phyloP scores from a whole-genome alignment of 2,888 invertebrate genomes.

The Nomada hirtipes region DNA sequence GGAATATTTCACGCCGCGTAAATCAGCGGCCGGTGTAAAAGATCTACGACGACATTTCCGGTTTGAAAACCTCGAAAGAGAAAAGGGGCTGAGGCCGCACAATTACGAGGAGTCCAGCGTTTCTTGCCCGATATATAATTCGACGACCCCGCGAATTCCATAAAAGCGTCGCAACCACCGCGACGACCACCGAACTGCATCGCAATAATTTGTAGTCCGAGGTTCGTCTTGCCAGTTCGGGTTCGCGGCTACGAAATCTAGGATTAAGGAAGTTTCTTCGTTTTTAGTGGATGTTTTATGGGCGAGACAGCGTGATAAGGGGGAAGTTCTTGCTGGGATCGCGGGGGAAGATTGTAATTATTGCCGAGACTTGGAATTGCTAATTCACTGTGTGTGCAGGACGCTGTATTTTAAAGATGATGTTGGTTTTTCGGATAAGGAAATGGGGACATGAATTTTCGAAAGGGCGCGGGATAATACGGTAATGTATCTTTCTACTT shows the following conservation, averaged over 20 bases:
- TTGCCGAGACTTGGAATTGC: background rate
- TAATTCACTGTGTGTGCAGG: background rate
- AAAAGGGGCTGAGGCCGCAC: slow-evolving; percentile 33
- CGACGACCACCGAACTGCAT: background rate
- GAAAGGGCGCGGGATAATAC: too few relatives aligned
- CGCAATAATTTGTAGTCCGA: background rate
- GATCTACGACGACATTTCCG: slow-evolving; percentile 49
- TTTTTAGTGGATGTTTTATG: background rate
- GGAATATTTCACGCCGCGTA: slow-evolving; percentile 58
- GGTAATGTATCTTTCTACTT: too few relatives aligned
- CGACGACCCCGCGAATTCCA: background rate
- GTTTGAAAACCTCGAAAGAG: slow-evolving; percentile 16
- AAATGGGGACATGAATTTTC: too few relatives aligned
- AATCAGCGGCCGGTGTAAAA: slow-evolving; percentile 39
- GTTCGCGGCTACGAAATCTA: background rate
- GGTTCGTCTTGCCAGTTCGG: background rate
- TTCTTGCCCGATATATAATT: slow-evolving; percentile 35
- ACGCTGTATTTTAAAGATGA: background rate
- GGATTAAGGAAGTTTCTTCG: background rate
- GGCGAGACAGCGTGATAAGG: background rate
- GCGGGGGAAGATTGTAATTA: background rate
- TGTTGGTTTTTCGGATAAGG: background rate
- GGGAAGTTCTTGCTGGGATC: background rate
- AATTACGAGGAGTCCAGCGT: slow-evolving; percentile 46
- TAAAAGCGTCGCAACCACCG: background rate